Evolutionary conservation across 2,113 vertebrate genomes (phyloP).

Genomic region (Sinocyclocheilus anshuiensis): DNA sequence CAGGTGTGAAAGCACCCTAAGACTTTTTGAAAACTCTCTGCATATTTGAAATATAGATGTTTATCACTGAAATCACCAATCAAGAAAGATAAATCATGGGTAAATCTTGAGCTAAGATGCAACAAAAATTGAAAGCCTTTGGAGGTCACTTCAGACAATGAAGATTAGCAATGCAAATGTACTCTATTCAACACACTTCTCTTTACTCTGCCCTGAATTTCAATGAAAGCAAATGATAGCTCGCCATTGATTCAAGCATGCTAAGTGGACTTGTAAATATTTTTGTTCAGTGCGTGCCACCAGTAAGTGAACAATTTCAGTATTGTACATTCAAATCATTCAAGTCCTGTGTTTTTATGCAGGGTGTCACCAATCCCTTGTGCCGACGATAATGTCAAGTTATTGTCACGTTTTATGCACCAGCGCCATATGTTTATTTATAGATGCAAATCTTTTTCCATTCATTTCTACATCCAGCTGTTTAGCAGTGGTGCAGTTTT

Average conservation of each 20-base stretch:
- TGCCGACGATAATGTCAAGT: not conserved
- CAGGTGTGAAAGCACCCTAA: too few species aligned
- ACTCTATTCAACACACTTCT: not conserved
- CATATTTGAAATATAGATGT: not conserved
- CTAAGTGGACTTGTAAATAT: conserved; percentile 15
- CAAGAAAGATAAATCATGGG: not conserved
- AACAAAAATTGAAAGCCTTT: not conserved
- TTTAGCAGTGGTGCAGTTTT: not conserved
- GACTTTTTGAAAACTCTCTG: not conserved
- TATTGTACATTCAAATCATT: not conserved
- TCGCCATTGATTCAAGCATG: conserved; percentile 36
- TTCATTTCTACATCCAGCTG: not conserved
- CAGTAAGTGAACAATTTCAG: not conserved
- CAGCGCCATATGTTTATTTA: not conserved
- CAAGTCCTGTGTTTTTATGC: not conserved
- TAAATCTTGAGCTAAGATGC: not conserved
- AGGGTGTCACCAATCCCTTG: not conserved
- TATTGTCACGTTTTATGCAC: not conserved
- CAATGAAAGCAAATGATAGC: conserved; percentile 35
- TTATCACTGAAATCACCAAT: not conserved
- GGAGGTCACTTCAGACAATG: not conserved
- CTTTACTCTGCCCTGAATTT: not conserved
- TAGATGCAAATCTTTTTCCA: not conserved
- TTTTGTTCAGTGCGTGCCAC: not conserved
- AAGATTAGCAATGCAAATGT: conserved; percentile 3